Percentiles rank a stretch among this genome's conserved stretches.
Conservation (phyloP, 2,888 invertebrate genomes). For the Latrodectus elegans region DNA sequence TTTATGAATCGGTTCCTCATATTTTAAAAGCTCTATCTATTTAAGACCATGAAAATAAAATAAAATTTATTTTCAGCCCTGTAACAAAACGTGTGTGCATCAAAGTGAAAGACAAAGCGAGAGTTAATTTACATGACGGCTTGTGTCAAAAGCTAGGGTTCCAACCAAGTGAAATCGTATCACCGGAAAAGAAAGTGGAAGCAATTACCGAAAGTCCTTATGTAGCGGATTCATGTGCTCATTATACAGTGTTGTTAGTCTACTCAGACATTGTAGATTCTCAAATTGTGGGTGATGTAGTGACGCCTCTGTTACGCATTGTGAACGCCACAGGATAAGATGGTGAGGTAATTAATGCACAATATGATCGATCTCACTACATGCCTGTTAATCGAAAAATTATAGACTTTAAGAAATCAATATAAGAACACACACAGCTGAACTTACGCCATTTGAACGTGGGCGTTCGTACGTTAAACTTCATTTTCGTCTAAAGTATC, state of each 20-base stretch:
- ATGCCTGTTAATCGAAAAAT: too few relatives aligned
- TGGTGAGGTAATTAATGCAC: too few relatives aligned
- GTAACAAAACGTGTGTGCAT: neutral
- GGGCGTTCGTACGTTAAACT: too few relatives aligned
- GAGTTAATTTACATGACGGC: slow-evolving; percentile 12
- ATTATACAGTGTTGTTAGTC: slow-evolving; percentile 47
- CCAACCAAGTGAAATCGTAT: neutral
- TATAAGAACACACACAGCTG: too few relatives aligned
- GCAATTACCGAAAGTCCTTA: neutral
- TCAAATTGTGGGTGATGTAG: slow-evolving; percentile 71
- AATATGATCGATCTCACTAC: too few relatives aligned
- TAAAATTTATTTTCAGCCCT: too few relatives aligned
- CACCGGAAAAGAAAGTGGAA: neutral
- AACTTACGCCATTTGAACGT: too few relatives aligned
- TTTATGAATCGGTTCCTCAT: too few relatives aligned
- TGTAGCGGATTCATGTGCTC: slow-evolving; percentile 20
- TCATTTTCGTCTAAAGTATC: too few relatives aligned
- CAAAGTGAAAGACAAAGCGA: slow-evolving; percentile 16
- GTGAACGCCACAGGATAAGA: slow-evolving; percentile 67
- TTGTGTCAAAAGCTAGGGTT: slow-evolving; percentile 16
- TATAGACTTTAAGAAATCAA: too few relatives aligned
- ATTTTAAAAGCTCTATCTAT: neutral
- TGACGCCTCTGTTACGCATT: slow-evolving; percentile 71
- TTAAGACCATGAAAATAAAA: too few relatives aligned
- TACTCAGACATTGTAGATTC: slow-evolving; percentile 72